Evolutionary conservation across 1,140 invertebrate species (phyloP).

Genomic region (Drosophila micromelanica): DNA sequence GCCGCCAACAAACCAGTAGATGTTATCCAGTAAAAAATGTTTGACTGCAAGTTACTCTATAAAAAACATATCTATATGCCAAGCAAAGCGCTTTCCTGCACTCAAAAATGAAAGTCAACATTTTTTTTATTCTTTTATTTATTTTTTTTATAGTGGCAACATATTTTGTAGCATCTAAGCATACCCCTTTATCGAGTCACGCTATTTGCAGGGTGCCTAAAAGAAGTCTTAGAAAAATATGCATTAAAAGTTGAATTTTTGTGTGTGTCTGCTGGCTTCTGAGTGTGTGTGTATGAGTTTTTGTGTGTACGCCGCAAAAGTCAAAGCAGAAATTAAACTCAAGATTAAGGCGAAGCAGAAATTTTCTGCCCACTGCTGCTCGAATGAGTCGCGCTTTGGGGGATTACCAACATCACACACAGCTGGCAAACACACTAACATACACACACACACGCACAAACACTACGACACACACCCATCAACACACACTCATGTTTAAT

Average conservation of each 20-base stretch:
- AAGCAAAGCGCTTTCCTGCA: no score
- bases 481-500: constrained; percentile 68
- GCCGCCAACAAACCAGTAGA: constrained; percentile 21
- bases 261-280: not conserved
- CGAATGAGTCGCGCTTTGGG: constrained; percentile 41
- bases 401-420: constrained; percentile 47
- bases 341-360: constrained; percentile 71
- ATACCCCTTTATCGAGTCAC: constrained; percentile 1
- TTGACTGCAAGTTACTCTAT: not conserved
- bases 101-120: no score
- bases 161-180: not conserved
- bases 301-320: constrained; percentile 50
- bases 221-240: constrained; percentile 35
- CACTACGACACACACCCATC: constrained; percentile 30
- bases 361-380: constrained; percentile 20
- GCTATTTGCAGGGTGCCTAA: not conserved
- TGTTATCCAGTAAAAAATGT: not conserved
- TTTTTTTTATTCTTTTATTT: no score
- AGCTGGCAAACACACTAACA: constrained; percentile 30
- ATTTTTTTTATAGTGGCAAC: not conserved
- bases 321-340: constrained; percentile 78
- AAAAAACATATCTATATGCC: no score
- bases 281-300: constrained; percentile 11
- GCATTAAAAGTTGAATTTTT: constrained; percentile 51
- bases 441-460: constrained; percentile 17